Conservation (phyloP, 2,113 vertebrate genomes). For the Austrofundulus limnaeus region DNA sequence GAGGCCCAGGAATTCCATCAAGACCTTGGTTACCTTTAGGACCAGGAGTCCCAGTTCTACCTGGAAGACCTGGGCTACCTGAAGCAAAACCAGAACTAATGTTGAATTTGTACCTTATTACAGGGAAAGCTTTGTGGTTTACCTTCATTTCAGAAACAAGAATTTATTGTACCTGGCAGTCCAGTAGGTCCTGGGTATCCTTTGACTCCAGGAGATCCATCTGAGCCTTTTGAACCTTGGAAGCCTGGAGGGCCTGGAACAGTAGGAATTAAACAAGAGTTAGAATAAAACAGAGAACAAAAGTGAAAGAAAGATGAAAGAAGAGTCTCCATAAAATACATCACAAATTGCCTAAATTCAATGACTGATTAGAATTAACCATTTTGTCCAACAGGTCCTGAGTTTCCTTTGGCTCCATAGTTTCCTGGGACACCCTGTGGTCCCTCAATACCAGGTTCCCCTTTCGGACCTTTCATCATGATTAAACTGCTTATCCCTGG, state of each 20-base stretch:
- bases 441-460: conserved; percentile 48
- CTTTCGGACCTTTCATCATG: conserved; percentile 56
- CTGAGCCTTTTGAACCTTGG: conserved; percentile 47
- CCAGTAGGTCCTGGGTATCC: conserved; percentile 50
- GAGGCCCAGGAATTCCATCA: conserved; percentile 84
- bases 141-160: neutral
- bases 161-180: conserved; percentile 49
- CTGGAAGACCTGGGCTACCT: conserved; percentile 79
- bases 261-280: neutral
- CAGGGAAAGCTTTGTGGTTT: neutral
- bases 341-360: neutral
- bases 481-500: neutral
- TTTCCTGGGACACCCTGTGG: conserved; percentile 35
- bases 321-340: too few relatives aligned
- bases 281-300: neutral
- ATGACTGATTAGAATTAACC: conserved; percentile 33
- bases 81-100: neutral
- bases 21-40: conserved; percentile 80
- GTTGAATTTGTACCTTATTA: neutral
- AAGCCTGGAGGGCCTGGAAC: conserved; percentile 56
- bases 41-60: conserved; percentile 76
- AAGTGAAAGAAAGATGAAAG: neutral
- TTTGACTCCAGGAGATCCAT: conserved; percentile 54
- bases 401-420: conserved; percentile 49
- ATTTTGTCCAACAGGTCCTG: conserved; percentile 49